Base-by-base conservation (phyloP, 2,888 invertebrate genomes). In the Danaus chrysippus region DNA sequence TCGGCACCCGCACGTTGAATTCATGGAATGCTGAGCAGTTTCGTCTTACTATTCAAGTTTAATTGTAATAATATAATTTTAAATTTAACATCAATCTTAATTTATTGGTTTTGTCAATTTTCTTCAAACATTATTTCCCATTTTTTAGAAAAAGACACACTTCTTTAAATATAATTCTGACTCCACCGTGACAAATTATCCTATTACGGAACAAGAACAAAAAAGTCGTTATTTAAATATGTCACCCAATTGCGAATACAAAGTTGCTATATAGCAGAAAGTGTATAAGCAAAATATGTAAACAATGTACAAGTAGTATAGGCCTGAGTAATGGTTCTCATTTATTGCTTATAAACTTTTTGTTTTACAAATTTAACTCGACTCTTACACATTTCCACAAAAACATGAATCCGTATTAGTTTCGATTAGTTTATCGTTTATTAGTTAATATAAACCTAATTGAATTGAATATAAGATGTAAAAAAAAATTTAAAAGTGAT, bases 291-390 rank as follows among this genome's bases (percentile, higher is more conserved):
- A 67, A 70, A 69, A 70, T 71, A 77, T 76, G 78, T 76, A 81
- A 82, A 80, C 79, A 84, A 81, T 81, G 75, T 78, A 75, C 78
- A 78, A 75, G 68, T 74, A 77, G 76, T 73, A 71, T 78, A 77
- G 74, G 72, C 76, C 74, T 86, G 87, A 88, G 77, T 86, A 84
- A 88, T 87, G 81, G 70, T 69, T 68, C 75, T 74, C 78, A 84
- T 88, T 82, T 74, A 77, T 88, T 71, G 76, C 76, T 85, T 84
- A 86, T 86, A 84, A 86, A 86, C 83, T 81, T 78, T 34, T 34
- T 34, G 23, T 34, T 8, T 34, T 34, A 34, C 23, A 34, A 34
- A 34, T 34, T 34, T 1, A 34, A 34, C 6, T 34, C 23, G 2
- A 34, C 23, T 34, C 23, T 6, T 34, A 34, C 23, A 34, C 8